phyloP scores from a whole-genome alignment of 2,888 invertebrate genomes.

The Morpho achilles region DNA sequence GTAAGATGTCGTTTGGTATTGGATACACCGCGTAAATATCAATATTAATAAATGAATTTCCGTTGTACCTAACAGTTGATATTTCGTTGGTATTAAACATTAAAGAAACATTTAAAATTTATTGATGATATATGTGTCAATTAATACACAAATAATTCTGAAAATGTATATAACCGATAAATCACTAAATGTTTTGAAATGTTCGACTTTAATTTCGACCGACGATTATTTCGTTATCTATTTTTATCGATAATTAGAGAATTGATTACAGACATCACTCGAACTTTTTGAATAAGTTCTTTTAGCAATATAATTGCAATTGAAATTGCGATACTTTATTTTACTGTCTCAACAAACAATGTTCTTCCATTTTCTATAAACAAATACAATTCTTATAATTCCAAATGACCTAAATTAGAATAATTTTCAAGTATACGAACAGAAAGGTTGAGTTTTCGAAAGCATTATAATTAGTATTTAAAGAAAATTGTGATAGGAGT shows the following conservation, averaged over 20 bases:
- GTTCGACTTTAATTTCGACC: too few relatives aligned
- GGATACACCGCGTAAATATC: constrained; percentile 37
- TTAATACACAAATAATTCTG: too few relatives aligned
- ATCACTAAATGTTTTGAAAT: too few relatives aligned
- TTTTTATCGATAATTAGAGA: constrained; percentile 29
- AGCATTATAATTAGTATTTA: constrained; percentile 43
- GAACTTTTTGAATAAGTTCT: constrained; percentile 1
- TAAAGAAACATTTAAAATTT: neutral
- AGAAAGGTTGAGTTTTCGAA: constrained; percentile 49
- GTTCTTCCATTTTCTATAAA: constrained; percentile 7
- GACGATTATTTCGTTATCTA: constrained; percentile 23
- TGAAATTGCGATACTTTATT: constrained; percentile 1
- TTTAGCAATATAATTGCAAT: constrained; percentile 21
- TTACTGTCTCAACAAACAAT: constrained; percentile 1
- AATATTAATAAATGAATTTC: too few relatives aligned
- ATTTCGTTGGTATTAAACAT: constrained; percentile 33
- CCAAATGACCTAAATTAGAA: constrained; percentile 41
- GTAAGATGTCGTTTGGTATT: constrained; percentile 50
- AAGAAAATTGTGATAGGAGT: constrained; percentile 65
- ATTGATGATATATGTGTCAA: too few relatives aligned
- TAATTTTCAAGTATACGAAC: constrained; percentile 72
- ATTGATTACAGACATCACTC: constrained; percentile 24
- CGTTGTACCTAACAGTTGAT: too few relatives aligned
- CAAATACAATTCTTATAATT: constrained; percentile 25
- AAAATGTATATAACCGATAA: too few relatives aligned